A percentile compares a stretch with the other conserved stretches of the same genome.
phyloP scores from a whole-genome alignment of 1,140 invertebrate genomes.

The Alviniconcha marisindica region DNA sequence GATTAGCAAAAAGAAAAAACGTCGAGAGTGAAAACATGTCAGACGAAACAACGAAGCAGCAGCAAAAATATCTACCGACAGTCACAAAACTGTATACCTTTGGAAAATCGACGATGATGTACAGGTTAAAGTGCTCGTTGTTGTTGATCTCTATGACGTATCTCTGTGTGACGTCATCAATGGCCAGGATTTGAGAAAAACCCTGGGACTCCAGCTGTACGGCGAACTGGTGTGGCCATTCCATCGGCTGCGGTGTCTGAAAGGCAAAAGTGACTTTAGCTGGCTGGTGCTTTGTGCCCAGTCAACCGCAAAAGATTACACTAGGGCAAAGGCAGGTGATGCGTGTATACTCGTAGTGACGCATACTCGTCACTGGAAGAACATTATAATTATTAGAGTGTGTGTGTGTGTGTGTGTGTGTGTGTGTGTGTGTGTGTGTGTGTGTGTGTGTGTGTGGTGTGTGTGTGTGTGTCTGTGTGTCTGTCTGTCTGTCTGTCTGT shows the following conservation, averaged over 20 bases:
- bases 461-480: neutral
- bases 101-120: constrained; percentile 16
- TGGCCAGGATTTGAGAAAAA: constrained; percentile 1
- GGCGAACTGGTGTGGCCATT: neutral
- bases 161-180: constrained; percentile 7
- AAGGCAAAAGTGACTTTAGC: neutral
- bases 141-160: constrained; percentile 16
- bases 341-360: too few relatives aligned
- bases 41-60: constrained; percentile 1
- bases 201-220: neutral
- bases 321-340: too few relatives aligned
- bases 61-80: neutral
- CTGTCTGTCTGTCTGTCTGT: constrained; percentile 3
- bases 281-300: too few relatives aligned
- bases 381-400: too few relatives aligned
- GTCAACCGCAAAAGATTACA: too few relatives aligned
- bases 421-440: too few relatives aligned
- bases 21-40: neutral
- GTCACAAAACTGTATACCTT: constrained; percentile 4
- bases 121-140: constrained; percentile 17
- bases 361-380: too few relatives aligned
- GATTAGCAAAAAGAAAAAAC: neutral
- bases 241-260: neutral
- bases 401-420: too few relatives aligned
- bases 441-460: too few relatives aligned